A percentile compares a stretch with the other conserved stretches of the same genome.
Evolutionary conservation across 1,140 invertebrate species (phyloP).

Genomic region (Teleopsis dalmanni): DNA sequence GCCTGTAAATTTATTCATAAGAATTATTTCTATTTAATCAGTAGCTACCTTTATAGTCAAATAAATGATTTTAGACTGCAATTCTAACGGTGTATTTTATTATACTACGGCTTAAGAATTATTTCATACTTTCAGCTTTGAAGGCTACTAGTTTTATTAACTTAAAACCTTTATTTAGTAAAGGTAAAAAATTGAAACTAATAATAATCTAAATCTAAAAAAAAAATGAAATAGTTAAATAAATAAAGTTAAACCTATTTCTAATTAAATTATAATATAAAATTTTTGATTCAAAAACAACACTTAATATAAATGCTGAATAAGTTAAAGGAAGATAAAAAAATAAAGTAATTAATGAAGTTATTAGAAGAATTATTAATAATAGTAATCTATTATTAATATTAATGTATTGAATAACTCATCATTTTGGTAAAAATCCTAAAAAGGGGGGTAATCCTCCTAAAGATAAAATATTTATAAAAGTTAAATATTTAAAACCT

Average conservation of each 20-base stretch:
- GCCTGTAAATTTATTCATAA: slow-evolving; percentile 52
- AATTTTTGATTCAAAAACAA: too few relatives aligned
- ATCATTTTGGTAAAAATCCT: slow-evolving; percentile 50
- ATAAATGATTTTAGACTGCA: slow-evolving; percentile 51
- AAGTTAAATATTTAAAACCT: slow-evolving; percentile 43
- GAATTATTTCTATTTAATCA: slow-evolving; percentile 45
- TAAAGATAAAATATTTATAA: slow-evolving; percentile 48
- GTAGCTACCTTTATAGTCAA: slow-evolving; percentile 45
- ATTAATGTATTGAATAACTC: slow-evolving; percentile 47
- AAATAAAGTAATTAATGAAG: too few relatives aligned
- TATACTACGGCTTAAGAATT: slow-evolving; percentile 47
- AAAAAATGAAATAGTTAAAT: too few relatives aligned
- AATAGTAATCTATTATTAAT: slow-evolving; percentile 37
- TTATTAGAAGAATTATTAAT: slow-evolving; percentile 39
- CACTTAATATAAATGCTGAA: too few relatives aligned
- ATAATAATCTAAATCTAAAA: slow-evolving; percentile 36
- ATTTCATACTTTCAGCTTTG: slow-evolving; percentile 50
- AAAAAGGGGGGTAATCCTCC: slow-evolving; percentile 49
- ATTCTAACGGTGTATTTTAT: slow-evolving; percentile 48
- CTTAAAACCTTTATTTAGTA: too few relatives aligned
- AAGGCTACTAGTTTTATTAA: too few relatives aligned
- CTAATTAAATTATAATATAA: too few relatives aligned
- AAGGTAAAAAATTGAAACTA: too few relatives aligned
- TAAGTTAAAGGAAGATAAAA: too few relatives aligned
- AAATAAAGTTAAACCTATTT: too few relatives aligned